Conservation (phyloP, 2,797 vertebrate genomes). For the Echeneis naucrates region DNA sequence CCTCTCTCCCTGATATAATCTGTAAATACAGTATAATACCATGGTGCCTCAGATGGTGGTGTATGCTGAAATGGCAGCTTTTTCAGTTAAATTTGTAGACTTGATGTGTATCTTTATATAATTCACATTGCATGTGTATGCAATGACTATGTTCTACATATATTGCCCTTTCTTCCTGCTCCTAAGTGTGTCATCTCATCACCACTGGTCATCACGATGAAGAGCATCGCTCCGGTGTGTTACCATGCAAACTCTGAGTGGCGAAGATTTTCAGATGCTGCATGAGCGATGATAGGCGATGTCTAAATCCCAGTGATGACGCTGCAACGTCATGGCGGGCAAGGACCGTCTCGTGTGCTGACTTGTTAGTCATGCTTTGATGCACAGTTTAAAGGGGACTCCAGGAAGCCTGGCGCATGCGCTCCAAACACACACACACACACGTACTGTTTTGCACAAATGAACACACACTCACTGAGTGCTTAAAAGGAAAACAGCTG, state of each 20-base stretch:
- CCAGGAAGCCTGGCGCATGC: constrained; percentile 69
- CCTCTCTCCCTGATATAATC: background rate
- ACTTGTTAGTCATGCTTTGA: constrained; percentile 83
- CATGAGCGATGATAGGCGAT: constrained; percentile 47
- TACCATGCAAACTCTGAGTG: constrained; percentile 42
- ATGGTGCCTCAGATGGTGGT: background rate
- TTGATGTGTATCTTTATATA: background rate
- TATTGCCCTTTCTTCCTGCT: background rate
- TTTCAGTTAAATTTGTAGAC: background rate
- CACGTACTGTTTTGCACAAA: constrained; percentile 53
- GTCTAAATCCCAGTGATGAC: constrained; percentile 54
- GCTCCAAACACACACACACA: constrained; percentile 15
- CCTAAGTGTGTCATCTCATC: background rate
- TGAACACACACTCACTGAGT: constrained; percentile 53
- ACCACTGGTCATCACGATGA: background rate
- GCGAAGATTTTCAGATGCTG: constrained; percentile 33
- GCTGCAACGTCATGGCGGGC: constrained; percentile 56
- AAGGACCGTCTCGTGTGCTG: constrained; percentile 66
- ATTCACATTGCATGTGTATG: background rate
- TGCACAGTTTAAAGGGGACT: constrained; percentile 87
- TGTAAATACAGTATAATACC: background rate
- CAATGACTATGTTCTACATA: background rate
- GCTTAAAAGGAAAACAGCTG: constrained; percentile 57
- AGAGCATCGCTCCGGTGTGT: constrained; percentile 36
- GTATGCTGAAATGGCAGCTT: background rate